Evolutionary conservation across 2,888 invertebrate species (phyloP).

Genomic region (Xestia sexstrigata): DNA sequence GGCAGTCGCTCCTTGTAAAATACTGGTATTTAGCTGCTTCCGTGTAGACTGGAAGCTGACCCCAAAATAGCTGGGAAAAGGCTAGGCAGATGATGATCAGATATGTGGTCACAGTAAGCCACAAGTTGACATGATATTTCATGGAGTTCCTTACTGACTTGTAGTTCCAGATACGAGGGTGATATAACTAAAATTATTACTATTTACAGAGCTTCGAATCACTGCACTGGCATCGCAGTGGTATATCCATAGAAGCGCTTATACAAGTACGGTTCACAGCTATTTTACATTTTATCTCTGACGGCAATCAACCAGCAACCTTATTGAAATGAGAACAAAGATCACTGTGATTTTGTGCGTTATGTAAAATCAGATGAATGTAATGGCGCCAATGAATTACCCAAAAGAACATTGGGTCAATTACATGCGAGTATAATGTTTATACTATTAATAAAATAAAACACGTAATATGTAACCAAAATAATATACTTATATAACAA

Average conservation of each 20-base stretch:
- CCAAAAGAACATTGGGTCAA: background rate
- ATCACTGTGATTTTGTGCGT: background rate
- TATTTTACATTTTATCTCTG: background rate
- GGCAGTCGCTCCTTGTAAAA: background rate
- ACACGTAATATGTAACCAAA: slow-evolving; percentile 79
- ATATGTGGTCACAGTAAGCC: background rate
- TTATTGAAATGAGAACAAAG: background rate
- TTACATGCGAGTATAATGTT: background rate
- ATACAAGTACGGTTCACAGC: background rate
- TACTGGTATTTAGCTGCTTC: background rate
- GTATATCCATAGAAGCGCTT: background rate
- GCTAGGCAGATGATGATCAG: background rate
- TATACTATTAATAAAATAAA: slow-evolving; percentile 67
- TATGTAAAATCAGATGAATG: background rate
- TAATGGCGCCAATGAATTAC: background rate
- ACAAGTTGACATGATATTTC: background rate
- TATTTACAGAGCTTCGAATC: background rate
- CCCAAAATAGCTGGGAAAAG: background rate
- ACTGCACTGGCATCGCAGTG: background rate
- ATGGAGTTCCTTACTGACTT: background rate
- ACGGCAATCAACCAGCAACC: background rate
- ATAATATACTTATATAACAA: slow-evolving; percentile 86
- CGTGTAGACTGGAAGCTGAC: background rate
- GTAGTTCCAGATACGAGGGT: background rate
- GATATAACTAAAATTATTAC: background rate